phyloP scores from a whole-genome alignment of 2,797 vertebrate species.

The Cynopterus sphinx region DNA sequence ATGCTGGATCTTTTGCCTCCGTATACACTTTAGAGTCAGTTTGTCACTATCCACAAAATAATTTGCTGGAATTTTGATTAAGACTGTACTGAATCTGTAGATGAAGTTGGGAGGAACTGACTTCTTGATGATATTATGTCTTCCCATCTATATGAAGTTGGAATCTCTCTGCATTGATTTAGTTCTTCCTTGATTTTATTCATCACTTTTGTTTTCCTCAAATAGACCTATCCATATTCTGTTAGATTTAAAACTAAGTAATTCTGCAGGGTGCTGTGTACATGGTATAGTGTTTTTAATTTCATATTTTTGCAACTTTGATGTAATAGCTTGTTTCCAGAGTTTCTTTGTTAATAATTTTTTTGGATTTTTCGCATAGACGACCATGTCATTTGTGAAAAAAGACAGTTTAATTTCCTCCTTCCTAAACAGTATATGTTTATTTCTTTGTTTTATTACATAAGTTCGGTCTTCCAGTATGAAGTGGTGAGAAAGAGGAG shows the following conservation, averaged over 20 bases:
- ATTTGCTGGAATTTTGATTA: background rate
- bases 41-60: background rate
- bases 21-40: background rate
- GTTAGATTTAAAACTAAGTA: background rate
- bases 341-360: background rate
- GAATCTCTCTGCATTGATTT: background rate
- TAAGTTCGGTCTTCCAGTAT: background rate
- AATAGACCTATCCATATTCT: background rate
- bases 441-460: background rate
- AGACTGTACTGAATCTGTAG: background rate
- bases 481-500: background rate
- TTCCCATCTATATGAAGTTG: background rate
- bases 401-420: background rate
- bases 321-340: background rate
- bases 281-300: background rate
- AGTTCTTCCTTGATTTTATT: background rate
- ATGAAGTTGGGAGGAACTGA: background rate
- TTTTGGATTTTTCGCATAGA: background rate
- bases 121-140: background rate
- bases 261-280: background rate
- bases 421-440: background rate
- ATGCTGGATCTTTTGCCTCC: background rate
- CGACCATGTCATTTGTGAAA: background rate
- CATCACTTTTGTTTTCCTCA: background rate
- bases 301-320: background rate